Evolutionary conservation across 2,797 vertebrate genomes (phyloP), one percentile per base, ranked within the genome.

Genomic region (Novumbra hubbsi): DNA sequence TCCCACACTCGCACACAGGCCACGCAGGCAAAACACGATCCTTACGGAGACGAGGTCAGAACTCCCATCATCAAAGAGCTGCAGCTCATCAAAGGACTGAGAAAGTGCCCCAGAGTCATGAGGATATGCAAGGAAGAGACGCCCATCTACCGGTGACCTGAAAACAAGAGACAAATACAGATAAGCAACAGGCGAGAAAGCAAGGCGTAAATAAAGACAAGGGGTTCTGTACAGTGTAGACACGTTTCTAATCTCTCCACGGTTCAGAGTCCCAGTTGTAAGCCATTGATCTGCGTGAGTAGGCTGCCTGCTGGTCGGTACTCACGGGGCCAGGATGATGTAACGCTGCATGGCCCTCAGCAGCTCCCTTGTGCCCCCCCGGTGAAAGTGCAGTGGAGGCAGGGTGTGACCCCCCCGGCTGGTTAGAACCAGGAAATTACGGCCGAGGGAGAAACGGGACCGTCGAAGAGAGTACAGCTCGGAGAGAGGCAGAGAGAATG

Each of bases 381-480:
- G 88, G 89, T 97, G 96, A 87, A 98, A 98, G 83, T 98, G 96
- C 70, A 97, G 91, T 0, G 96, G 92, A 0, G 96, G 96, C 52
- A 96, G 89, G 0, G 96, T 95, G 87, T 94, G 91, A 0, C 96
- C 95, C 0, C 95, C 95, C 76, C 95, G 90, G 41, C 94, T 97
- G 15, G 96, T 95, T 84, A 98, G 81, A 71, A 98, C 96, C 73
- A 98, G 85, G 82, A 96, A 97, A 78, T 96, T 96, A 75, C 94
- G 93, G 52, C 95, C 94, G 80, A 98, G 83, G 21, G 96, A 95
- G 7, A 95, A 96, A 21, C 96, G 95, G 45, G 95, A 93, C 52
- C 94, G 92, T 24, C 95, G 93, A 14, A 98, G 94, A 2, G 96
- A 98, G 85, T 96, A 96, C 0, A 98, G 92, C 83, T 97, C 96